Conservation (phyloP, 2,888 invertebrate genomes). For the Camponotus fellah region DNA sequence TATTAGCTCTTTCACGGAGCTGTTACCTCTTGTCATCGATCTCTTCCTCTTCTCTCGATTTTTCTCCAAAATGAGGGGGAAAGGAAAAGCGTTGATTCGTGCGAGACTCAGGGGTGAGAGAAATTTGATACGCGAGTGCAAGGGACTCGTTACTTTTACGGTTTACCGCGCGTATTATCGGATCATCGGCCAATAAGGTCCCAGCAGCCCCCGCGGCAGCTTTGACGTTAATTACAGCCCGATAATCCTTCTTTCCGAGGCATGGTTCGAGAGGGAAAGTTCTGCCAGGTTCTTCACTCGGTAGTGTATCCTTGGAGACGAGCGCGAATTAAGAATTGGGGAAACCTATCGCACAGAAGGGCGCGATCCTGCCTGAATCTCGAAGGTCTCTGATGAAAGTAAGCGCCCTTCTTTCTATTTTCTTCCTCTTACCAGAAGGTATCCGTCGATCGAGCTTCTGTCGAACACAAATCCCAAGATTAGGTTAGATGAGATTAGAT, state of each 20-base stretch:
- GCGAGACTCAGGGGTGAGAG: not conserved
- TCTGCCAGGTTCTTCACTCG: not conserved
- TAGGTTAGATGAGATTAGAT: slow-evolving; percentile 12
- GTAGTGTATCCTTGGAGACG: slow-evolving; percentile 68
- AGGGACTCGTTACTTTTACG: slow-evolving; percentile 52
- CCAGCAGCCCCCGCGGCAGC: slow-evolving; percentile 30
- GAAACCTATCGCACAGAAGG: slow-evolving; percentile 41
- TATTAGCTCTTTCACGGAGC: not conserved
- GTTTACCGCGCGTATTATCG: slow-evolving; percentile 67
- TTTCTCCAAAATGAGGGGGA: slow-evolving; percentile 9
- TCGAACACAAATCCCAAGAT: not conserved
- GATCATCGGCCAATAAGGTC: slow-evolving; percentile 70
- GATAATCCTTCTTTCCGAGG: slow-evolving; percentile 64
- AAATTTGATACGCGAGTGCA: slow-evolving; percentile 43
- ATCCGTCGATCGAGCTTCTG: slow-evolving; percentile 54
- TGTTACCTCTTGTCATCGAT: slow-evolving; percentile 21
- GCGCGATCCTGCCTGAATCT: slow-evolving; percentile 26
- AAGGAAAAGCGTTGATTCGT: slow-evolving; percentile 25
- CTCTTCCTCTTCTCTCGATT: slow-evolving; percentile 24
- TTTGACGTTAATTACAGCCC: slow-evolving; percentile 71
- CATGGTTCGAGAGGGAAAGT: slow-evolving; percentile 40
- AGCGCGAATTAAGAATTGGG: slow-evolving; percentile 71
- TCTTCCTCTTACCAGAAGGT: slow-evolving; percentile 33
- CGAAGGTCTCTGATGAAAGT: slow-evolving; percentile 21
- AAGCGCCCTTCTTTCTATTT: not conserved